Conservation (phyloP, 2,797 vertebrate genomes). For the Phalloptychus januarius region DNA sequence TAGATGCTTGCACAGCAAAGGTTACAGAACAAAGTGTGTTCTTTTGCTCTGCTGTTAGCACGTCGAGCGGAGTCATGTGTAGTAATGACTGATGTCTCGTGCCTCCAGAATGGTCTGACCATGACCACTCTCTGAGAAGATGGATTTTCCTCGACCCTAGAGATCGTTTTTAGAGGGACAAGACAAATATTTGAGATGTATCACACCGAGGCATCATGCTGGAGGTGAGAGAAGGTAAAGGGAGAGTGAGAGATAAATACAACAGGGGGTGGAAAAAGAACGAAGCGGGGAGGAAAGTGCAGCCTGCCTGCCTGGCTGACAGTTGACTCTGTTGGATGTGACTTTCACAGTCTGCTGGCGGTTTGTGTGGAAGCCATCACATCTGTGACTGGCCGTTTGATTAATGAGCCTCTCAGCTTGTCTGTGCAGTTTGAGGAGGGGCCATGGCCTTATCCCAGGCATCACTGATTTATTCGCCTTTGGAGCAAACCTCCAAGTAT, state of each 20-base stretch:
- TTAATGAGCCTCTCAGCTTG: slow-evolving; percentile 98
- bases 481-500: slow-evolving; percentile 84
- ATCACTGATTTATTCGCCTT: slow-evolving; percentile 91
- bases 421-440: slow-evolving; percentile 89
- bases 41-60: slow-evolving; percentile 25
- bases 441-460: slow-evolving; percentile 91
- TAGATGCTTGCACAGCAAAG: neutral
- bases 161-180: slow-evolving; percentile 72
- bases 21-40: slow-evolving; percentile 13
- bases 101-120: slow-evolving; percentile 62
- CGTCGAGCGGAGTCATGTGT: slow-evolving; percentile 14
- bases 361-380: slow-evolving; percentile 95
- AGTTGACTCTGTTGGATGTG: slow-evolving; percentile 91
- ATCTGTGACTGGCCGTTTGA: slow-evolving; percentile 95
- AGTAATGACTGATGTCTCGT: slow-evolving; percentile 62
- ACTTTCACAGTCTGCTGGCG: slow-evolving; percentile 99
- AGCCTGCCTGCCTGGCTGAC: slow-evolving; percentile 82
- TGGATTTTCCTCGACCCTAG: slow-evolving; percentile 66
- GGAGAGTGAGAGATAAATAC: slow-evolving; percentile 70
- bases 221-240: slow-evolving; percentile 72
- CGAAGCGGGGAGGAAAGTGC: slow-evolving; percentile 54
- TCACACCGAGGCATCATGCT: slow-evolving; percentile 58
- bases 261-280: slow-evolving; percentile 49
- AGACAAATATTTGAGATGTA: slow-evolving; percentile 75
- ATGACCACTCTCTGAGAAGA: slow-evolving; percentile 70